Evolutionary conservation across 1,140 invertebrate genomes (phyloP), one percentile per base, ranked within the genome.

Genomic region (Protaetia brevitarsis): DNA sequence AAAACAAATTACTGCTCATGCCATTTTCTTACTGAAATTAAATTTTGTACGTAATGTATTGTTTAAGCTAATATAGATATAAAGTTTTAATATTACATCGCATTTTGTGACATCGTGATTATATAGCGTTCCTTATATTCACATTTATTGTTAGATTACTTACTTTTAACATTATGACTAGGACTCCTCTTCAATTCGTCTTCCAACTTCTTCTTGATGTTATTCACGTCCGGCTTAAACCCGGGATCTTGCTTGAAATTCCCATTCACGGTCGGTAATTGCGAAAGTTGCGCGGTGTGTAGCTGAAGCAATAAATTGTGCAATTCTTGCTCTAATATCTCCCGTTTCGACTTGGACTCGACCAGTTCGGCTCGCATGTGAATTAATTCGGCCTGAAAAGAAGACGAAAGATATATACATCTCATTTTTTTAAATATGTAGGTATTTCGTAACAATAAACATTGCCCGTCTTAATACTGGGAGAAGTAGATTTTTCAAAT

Each of bases 341-440:
- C 76, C 34, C 82, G 82, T 41, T 80, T 80, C 2, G 88, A 84
- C 73, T 85, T 80, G 5, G 87, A 82, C 64, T 90, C 87, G 26
- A 86, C 82, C 63, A 90, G 73, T 72, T 91, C 88, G 19, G 87
- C 84, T 69, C 88, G 82, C 80, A 90, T 82, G 73, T 90, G 85
- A 23, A 90, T 83, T 37, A 91, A 78, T 77, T 91, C 89, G 41
- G 89, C 89, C 89, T 92, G 79, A 61, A 82, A 45, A 45, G 13
- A 45, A n/a, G n/a, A n/a, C n/a, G n/a, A n/a, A n/a, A n/a, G n/a
- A n/a, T n/a, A n/a, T n/a, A n/a, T n/a, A n/a, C n/a, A n/a, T n/a
- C n/a, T n/a, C n/a, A n/a, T n/a, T n/a, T n/a, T n/a, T n/a, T n/a
- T n/a, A n/a, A n/a, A n/a, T n/a, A n/a, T n/a, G n/a, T n/a, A n/a